phyloP scores from a whole-genome alignment of 37 sponge, comb jelly and placozoan genomes.

The Cliona cf. orientalis region DNA sequence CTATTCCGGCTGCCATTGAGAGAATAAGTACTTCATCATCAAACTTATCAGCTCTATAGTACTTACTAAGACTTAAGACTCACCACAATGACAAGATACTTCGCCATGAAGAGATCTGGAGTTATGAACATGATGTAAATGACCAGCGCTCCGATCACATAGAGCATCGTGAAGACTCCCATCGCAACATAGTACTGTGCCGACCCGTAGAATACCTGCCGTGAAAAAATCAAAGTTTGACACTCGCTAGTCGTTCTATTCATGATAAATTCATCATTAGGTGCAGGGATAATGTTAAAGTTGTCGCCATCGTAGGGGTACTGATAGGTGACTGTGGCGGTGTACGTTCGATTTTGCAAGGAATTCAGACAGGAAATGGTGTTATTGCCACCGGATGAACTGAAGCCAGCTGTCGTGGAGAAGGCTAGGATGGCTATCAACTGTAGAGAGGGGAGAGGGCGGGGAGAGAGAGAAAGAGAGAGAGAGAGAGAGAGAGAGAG shows the following conservation, averaged over 20 bases:
- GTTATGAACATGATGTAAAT: slow-evolving; percentile 69
- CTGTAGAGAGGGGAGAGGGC: slow-evolving; percentile 31
- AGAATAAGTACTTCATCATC: too few species aligned
- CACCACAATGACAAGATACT: slow-evolving; percentile 46
- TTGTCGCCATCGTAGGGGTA: slow-evolving; percentile 14
- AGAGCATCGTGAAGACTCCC: slow-evolving; percentile 76
- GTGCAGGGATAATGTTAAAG: not conserved
- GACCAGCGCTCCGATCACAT: slow-evolving; percentile 30
- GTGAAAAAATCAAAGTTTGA: not conserved
- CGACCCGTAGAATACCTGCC: slow-evolving; percentile 10
- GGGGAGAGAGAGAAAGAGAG: not conserved
- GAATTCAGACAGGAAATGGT: not conserved
- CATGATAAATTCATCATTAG: not conserved
- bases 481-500: not conserved
- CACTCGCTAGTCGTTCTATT: not conserved
- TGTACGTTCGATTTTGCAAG: not conserved
- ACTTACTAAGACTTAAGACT: too few species aligned
- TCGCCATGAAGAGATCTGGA: slow-evolving; percentile 25
- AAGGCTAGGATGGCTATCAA: slow-evolving; percentile 68
- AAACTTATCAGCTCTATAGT: too few species aligned
- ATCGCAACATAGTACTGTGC: slow-evolving; percentile 77
- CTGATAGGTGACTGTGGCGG: slow-evolving; percentile 2
- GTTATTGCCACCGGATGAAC: not conserved
- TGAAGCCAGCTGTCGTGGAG: slow-evolving; percentile 67
- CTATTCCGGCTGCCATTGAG: too few species aligned